Evolutionary conservation across 2,888 invertebrate genomes (phyloP).

Genomic region (Actias luna): DNA sequence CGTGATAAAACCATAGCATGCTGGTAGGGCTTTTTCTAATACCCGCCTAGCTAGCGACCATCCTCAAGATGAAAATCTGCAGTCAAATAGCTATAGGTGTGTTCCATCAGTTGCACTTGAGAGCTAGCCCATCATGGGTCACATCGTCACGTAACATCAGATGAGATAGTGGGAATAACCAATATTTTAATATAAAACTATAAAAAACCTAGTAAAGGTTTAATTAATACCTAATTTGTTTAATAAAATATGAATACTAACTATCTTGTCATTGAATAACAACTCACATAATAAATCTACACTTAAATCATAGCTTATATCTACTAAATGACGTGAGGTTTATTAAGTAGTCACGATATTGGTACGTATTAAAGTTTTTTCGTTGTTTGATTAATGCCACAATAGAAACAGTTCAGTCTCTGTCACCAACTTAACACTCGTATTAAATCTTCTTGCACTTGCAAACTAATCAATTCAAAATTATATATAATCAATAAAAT

Average conservation of each 20-base stretch:
- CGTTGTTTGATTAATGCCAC: background rate
- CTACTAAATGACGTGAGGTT: slow-evolving; percentile 23
- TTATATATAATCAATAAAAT: slow-evolving; percentile 27
- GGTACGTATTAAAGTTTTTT: slow-evolving; percentile 1
- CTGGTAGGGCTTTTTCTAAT: no score
- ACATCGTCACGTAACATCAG: no score
- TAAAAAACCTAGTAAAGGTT: no score
- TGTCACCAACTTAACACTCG: slow-evolving; percentile 3
- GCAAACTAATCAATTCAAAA: slow-evolving; percentile 17
- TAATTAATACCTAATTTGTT: no score
- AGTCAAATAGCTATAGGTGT: no score
- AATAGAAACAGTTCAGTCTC: slow-evolving; percentile 2
- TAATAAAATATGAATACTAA: background rate
- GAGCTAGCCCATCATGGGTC: no score
- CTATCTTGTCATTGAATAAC: background rate
- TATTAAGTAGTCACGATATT: slow-evolving; percentile 25
- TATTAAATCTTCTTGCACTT: slow-evolving; percentile 12
- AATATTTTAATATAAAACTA: no score
- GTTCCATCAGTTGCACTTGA: no score
- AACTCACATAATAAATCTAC: background rate
- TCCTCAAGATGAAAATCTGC: no score
- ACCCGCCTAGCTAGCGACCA: no score
- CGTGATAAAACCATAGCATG: no score
- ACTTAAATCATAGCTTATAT: background rate
- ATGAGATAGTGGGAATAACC: no score